These are phyloP conservation scores for Peromyscus melanophrys DNA, from an alignment of 2,797 vertebrate genomes.

Conservation along the genomic window DNA sequence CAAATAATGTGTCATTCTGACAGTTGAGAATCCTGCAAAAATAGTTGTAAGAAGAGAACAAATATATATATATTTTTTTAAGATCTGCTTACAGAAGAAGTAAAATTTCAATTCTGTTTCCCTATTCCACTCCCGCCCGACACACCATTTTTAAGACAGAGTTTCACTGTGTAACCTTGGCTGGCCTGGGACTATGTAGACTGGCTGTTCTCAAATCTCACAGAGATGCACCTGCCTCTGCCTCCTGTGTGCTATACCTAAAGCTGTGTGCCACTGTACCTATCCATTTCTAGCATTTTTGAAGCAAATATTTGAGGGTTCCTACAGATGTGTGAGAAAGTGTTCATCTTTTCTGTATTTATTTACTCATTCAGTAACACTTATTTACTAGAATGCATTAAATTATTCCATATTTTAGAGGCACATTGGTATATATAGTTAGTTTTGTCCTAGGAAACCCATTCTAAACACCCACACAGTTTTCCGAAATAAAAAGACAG, in stretches of 20 bases:
- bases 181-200: not conserved
- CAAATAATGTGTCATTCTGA: slow-evolving; percentile 55
- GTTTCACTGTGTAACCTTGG: not conserved
- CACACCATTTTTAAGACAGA: not conserved
- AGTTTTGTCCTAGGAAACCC: not conserved
- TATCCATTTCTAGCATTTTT: not conserved
- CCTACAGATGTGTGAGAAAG: not conserved
- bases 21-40: not conserved
- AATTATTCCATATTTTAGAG: not conserved
- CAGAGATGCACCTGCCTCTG: not conserved
- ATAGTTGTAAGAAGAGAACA: not conserved
- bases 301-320: not conserved
- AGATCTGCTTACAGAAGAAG: not conserved
- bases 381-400: not conserved
- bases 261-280: not conserved
- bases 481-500: not conserved
- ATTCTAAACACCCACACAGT: not conserved
- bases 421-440: not conserved
- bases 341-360: not conserved
- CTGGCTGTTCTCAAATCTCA: not conserved
- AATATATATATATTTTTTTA: not conserved
- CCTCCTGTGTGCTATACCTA: not conserved
- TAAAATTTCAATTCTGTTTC: not conserved
- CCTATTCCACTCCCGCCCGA: accelerated
- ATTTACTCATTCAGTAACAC: not conserved